Conservation (phyloP, 2,797 vertebrate species). For the Cryptoprocta ferox region DNA sequence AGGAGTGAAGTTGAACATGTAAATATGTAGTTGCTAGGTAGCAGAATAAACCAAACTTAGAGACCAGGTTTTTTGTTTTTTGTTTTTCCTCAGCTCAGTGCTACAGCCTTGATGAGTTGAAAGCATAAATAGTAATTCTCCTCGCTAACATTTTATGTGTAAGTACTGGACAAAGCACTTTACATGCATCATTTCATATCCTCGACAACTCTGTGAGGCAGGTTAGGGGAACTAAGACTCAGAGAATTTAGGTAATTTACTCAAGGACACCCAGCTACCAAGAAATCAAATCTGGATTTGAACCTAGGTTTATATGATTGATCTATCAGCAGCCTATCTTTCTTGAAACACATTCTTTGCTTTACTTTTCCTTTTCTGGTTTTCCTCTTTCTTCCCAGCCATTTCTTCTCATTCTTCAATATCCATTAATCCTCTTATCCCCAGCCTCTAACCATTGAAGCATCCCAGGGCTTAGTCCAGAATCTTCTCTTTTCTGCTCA, state of each 20-base stretch:
- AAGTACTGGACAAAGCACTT: constrained; percentile 44
- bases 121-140: constrained; percentile 54
- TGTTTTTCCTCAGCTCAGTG: constrained; percentile 9
- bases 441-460: neutral
- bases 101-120: constrained; percentile 42
- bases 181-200: constrained; percentile 11
- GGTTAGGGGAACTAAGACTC: neutral
- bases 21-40: constrained; percentile 78
- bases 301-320: neutral
- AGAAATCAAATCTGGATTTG: neutral
- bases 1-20: constrained; percentile 63
- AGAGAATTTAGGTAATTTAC: neutral
- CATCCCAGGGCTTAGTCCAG: neutral
- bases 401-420: neutral
- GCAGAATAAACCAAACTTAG: constrained; percentile 66
- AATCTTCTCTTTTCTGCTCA: neutral
- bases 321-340: neutral
- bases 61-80: neutral
- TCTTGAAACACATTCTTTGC: neutral
- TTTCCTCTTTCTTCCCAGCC: neutral
- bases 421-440: neutral
- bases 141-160: constrained; percentile 34
- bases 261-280: neutral
- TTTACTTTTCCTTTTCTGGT: neutral
- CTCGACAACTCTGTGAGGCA: neutral